Conservation (phyloP, 30 jellyfish, hydroid and myxozoan genomes). For the Chrysaora quinquecirrha region DNA sequence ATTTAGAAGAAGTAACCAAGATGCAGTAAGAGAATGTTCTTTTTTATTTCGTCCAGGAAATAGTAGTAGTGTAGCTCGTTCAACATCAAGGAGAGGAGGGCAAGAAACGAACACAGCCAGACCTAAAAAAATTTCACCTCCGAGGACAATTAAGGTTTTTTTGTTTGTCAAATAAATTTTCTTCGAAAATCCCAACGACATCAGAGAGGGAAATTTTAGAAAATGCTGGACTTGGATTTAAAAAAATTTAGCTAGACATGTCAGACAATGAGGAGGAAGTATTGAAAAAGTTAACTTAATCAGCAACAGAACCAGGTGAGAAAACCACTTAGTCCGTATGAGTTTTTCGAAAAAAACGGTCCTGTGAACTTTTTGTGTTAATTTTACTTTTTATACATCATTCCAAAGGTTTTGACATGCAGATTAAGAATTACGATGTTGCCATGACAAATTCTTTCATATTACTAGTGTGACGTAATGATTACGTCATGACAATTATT, state of each 20-base stretch:
- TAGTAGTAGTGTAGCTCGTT: neutral
- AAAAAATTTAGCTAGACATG: slow-evolving; percentile 19
- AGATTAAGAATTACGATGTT: no score
- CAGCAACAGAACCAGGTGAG: neutral
- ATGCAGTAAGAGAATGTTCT: neutral
- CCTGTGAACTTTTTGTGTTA: no score
- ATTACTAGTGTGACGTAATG: no score
- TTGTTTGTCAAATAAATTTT: neutral
- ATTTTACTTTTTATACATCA: no score
- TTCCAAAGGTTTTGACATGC: no score
- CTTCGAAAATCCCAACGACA: slow-evolving; percentile 17
- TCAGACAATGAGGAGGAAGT: slow-evolving; percentile 32
- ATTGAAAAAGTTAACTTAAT: slow-evolving; percentile 18
- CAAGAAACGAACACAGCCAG: neutral
- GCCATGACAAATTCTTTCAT: no score
- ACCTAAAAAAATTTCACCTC: neutral
- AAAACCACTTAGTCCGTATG: no score
- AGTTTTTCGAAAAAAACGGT: no score
- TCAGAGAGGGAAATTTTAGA: slow-evolving; percentile 19
- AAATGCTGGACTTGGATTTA: slow-evolving; percentile 24
- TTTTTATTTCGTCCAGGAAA: neutral
- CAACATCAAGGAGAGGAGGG: slow-evolving; percentile 14
- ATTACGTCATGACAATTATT: no score
- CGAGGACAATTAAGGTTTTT: slow-evolving; percentile 23
- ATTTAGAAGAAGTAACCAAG: neutral